These are phyloP conservation scores for Sitophilus oryzae DNA, from an alignment of 1,140 invertebrate species.

Conservation along the genomic window DNA sequence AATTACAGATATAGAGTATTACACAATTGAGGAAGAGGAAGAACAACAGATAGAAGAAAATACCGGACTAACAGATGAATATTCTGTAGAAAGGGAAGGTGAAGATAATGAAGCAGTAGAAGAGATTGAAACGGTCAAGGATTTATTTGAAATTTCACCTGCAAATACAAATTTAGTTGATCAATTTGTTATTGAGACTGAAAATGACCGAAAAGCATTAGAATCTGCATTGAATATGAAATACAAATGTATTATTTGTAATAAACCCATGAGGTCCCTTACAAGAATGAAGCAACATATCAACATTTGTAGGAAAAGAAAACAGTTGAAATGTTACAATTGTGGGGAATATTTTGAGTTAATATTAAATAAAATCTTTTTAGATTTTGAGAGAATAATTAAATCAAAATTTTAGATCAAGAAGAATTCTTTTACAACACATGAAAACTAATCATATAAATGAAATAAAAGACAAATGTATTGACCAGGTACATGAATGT, in stretches of 20 bases:
- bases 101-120: not conserved
- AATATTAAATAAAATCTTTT: too few species aligned
- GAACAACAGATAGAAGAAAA: too few species aligned
- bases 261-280: conserved; percentile 6
- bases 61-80: too few species aligned
- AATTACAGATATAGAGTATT: too few species aligned
- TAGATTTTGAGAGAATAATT: too few species aligned
- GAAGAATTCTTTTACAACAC: not conserved
- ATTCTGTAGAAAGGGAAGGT: too few species aligned
- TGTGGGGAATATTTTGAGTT: conserved; percentile 9
- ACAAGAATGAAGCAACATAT: conserved; percentile 10
- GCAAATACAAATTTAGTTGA: not conserved
- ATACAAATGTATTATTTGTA: conserved; percentile 13
- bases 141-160: not conserved
- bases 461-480: too few species aligned
- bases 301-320: conserved; percentile 6
- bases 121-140: not conserved
- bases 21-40: too few species aligned
- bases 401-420: not conserved
- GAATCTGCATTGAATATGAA: conserved; percentile 12
- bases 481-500: not conserved
- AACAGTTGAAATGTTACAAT: conserved; percentile 7
- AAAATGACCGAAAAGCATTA: conserved; percentile 7
- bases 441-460: conserved; percentile 3
- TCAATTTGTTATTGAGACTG: not conserved